Evolutionary conservation across 35 echinoderm and acorn worm genomes (phyloP).

Genomic region (Apostichopus californicus): DNA sequence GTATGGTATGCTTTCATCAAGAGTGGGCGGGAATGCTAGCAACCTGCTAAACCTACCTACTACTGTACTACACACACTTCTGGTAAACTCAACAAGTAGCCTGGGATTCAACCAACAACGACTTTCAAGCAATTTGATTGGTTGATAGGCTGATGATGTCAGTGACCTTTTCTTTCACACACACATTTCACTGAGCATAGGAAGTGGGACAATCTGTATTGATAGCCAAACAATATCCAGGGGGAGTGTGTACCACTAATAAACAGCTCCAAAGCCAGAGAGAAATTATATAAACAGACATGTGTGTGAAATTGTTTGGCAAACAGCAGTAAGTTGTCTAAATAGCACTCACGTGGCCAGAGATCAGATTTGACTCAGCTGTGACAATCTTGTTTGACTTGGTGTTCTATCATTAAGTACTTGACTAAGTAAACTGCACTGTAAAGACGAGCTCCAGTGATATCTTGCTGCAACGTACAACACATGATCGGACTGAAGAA

Average conservation of each 20-base stretch:
- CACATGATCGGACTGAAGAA: no score
- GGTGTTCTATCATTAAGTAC: not conserved
- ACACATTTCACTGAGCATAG: conserved; percentile 3
- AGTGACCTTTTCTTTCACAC: conserved; percentile 7
- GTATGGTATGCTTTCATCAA: not conserved
- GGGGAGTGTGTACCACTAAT: not conserved
- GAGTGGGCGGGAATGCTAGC: not conserved
- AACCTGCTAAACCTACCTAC: not conserved
- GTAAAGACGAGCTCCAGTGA: not conserved
- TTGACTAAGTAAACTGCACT: no score
- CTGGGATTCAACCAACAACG: not conserved
- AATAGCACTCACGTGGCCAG: not conserved
- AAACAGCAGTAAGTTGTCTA: conserved; percentile 11
- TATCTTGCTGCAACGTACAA: no score
- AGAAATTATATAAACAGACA: conserved; percentile 38
- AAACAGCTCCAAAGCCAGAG: not conserved
- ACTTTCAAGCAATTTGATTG: conserved; percentile 8
- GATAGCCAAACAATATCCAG: not conserved
- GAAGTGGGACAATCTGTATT: conserved; percentile 17
- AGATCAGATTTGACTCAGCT: not conserved
- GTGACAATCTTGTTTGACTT: not conserved
- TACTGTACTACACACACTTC: not conserved
- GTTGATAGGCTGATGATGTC: conserved; percentile 8
- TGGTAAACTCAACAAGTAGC: conserved; percentile 21
- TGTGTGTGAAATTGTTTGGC: conserved; percentile 24